These are phyloP conservation scores for Equus quagga DNA, from an alignment of 2,113 vertebrate species.

Conservation along the genomic window DNA sequence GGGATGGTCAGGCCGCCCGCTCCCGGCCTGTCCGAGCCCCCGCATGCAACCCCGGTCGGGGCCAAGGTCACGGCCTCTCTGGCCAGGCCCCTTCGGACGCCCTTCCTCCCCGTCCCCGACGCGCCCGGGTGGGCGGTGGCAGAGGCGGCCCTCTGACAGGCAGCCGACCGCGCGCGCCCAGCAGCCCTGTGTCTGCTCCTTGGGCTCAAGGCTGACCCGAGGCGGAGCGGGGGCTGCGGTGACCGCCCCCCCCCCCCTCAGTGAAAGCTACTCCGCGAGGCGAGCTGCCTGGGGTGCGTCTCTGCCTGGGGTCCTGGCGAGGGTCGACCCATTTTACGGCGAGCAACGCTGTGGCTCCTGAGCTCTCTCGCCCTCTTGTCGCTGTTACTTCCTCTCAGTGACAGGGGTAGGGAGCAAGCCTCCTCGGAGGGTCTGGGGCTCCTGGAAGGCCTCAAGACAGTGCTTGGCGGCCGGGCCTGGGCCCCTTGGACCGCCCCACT, in stretches of 20 bases:
- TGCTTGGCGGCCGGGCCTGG: neutral
- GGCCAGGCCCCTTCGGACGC: neutral
- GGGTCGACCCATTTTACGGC: neutral
- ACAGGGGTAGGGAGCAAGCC: too few species aligned
- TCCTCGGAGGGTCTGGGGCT: neutral
- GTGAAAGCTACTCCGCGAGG: neutral
- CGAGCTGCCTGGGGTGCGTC: neutral
- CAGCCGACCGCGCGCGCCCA: neutral
- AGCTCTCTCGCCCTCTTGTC: neutral
- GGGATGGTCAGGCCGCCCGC: neutral
- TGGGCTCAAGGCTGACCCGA: neutral
- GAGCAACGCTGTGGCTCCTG: neutral
- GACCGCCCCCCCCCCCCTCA: neutral
- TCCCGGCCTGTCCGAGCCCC: neutral
- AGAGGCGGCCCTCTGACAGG: neutral
- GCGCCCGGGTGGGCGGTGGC: rapidly evolving
- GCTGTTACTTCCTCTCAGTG: neutral
- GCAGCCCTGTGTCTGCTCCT: rapidly evolving
- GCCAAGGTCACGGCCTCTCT: conserved; percentile 61
- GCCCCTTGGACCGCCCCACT: neutral
- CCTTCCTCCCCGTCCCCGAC: neutral
- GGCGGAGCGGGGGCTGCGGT: neutral
- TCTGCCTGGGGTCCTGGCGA: neutral
- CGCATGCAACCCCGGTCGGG: neutral
- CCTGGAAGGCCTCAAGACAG: neutral